Base-by-base conservation (phyloP, 2,888 invertebrate species). In the Panzeria rudis region DNA sequence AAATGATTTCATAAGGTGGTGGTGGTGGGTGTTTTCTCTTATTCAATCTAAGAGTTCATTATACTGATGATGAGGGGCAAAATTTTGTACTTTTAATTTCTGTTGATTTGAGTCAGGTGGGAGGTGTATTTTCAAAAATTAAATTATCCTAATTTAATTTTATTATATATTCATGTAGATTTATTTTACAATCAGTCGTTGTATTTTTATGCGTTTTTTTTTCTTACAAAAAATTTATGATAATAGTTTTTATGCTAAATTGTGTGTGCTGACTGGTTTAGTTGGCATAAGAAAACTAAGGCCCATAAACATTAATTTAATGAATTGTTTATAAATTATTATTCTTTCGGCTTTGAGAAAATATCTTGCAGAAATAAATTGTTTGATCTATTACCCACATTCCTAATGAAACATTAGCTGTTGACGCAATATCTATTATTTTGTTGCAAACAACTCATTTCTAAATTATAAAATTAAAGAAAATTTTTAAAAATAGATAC, bases 261-360 rank as follows among this genome's bases (percentile, higher is more conserved):
- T 41, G 69, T 62, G 52, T 75, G 68, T 56, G 69, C 35, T 69
- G 71, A 75, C 64, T 52, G 29, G 47, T n/a, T 41, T 68, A 20
- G 41, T 84, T 84, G 47, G 47, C 71, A 80, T 32, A 13, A 17
- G 69, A 76, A 41, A 54, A 29, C 11, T 44, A 41, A 83, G 47
- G 52, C 20, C 52, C 13, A 82, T 72, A 64, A 56, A 76, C 77
- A 72, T 56, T 29, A 44, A 83, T 50, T 59, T 52, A 73, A 69
- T 75, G 75, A 82, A 64, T 82, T 69, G 75, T 82, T 76, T 71
- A 82, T 82, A 75, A 82, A 52, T 35, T 29, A n/a, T 41, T 75
- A 62, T 62, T 62, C 15, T n/a, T 23, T 0, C n/a, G 3, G 56
- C 25, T 47, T 38, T 50, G 20, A 23, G n/a, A 29, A 32, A 75